phyloP scores from a whole-genome alignment of 2,797 vertebrate species.

The Epinephelus malabaricus region DNA sequence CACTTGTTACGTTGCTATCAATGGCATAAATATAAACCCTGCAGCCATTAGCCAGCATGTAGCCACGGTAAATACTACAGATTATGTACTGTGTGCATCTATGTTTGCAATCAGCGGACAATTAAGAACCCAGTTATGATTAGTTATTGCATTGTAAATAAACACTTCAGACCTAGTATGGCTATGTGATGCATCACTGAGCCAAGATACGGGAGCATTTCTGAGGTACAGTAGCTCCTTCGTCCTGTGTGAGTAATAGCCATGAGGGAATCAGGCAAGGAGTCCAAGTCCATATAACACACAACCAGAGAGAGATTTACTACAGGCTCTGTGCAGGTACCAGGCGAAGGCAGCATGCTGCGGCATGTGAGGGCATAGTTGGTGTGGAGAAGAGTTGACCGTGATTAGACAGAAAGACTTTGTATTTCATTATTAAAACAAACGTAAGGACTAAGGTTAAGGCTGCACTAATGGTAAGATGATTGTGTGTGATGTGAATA shows the following conservation, averaged over 20 bases:
- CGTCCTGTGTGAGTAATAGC: slow-evolving; percentile 59
- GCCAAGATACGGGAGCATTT: slow-evolving; percentile 36
- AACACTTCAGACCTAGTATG: slow-evolving; percentile 15
- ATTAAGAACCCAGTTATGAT: slow-evolving; percentile 33
- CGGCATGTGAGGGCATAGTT: slow-evolving; percentile 3
- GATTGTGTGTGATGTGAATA: not conserved
- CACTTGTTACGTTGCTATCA: slow-evolving; percentile 11
- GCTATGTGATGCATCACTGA: slow-evolving; percentile 37
- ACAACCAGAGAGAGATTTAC: slow-evolving; percentile 53
- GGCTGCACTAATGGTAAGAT: not conserved
- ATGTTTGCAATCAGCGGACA: slow-evolving; percentile 25
- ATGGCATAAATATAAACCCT: not conserved
- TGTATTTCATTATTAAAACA: slow-evolving; percentile 3
- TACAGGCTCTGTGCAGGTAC: slow-evolving; percentile 36
- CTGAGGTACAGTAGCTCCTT: slow-evolving; percentile 47
- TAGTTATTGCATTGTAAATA: slow-evolving; percentile 29
- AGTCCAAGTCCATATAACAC: slow-evolving; percentile 56
- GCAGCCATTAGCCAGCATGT: slow-evolving; percentile 14
- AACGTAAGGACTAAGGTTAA: too few species aligned
- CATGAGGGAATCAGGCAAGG: slow-evolving; percentile 39
- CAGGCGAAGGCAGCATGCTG: slow-evolving; percentile 34
- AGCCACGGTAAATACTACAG: slow-evolving; percentile 12
- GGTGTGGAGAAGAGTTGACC: slow-evolving; percentile 3
- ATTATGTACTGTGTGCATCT: slow-evolving; percentile 10
- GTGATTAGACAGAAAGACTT: not conserved